Conservation (phyloP, 2,888 invertebrate genomes). For the Tetranychus piercei region DNA sequence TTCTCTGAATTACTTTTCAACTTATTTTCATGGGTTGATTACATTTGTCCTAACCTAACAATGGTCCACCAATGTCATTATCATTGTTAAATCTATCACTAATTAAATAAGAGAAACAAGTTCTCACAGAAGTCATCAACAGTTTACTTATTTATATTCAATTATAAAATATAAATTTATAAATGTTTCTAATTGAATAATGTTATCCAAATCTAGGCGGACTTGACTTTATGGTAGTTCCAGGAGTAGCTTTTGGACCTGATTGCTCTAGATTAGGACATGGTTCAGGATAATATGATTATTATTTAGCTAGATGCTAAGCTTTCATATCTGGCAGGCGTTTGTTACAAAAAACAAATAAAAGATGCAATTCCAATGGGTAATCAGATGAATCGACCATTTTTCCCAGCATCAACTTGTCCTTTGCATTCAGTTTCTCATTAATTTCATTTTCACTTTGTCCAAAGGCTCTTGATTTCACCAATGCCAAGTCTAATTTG, state of each 20-base stretch:
- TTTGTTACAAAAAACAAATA: neutral
- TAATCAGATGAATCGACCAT: neutral
- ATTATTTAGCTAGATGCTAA: neutral
- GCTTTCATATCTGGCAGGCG: neutral
- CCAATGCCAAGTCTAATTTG: no score
- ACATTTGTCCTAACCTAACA: neutral
- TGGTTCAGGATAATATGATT: neutral
- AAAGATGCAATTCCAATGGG: neutral
- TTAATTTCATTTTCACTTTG: no score
- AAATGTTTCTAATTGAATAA: neutral
- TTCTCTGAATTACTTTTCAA: neutral
- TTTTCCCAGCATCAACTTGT: no score
- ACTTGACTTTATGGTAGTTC: conserved; percentile 2
- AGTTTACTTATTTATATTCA: neutral
- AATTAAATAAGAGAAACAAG: neutral
- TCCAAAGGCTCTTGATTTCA: no score
- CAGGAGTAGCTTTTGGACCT: neutral
- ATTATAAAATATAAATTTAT: neutral
- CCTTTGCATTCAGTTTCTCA: no score
- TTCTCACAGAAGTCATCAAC: neutral
- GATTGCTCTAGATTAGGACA: neutral
- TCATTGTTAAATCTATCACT: neutral
- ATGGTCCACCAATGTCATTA: neutral
- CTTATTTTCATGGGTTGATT: neutral
- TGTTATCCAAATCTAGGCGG: neutral